Base-by-base conservation (phyloP, 2,888 invertebrate genomes). In the Sepioteuthis lessoniana region DNA sequence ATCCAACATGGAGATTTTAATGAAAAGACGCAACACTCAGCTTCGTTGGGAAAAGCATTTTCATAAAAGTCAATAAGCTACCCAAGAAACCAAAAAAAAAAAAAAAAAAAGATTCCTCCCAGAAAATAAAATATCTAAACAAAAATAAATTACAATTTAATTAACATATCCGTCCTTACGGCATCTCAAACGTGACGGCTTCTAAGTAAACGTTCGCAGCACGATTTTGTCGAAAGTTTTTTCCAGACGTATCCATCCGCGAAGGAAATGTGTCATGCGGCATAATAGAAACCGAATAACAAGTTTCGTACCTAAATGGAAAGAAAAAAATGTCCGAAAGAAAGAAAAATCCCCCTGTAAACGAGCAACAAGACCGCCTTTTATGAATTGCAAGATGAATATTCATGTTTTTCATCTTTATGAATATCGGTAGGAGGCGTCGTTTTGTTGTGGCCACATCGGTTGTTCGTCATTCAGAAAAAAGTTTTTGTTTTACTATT, bases 221-320 rank as follows among this genome's bases (percentile, higher is more conserved):
- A 35, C 35, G 76, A 76, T 76, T 35, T 76, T n/a, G 28, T n/a
- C 25, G n/a, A 60, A 31, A 2, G n/a, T 25, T 76, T 76, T n/a
- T 35, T 76, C 35, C n/a, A 76, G n/a, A n/a, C 76, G 76, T 76
- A 76, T 76, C 76, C 76, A 76, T 76, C 76, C 76, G 76, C 76
- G n/a, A 76, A 76, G n/a, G 76, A 76, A 76, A 35, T 76, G 76
- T 76, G 76, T 76, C 76, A 76, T 76, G n/a, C 35, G 35, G 76
- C 76, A 76, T 76, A 76, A 76, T 76, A 35, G 76, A 25, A 76
- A 76, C n/a, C 76, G n/a, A n/a, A 55, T 25, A 76, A 35, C 76
- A 76, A 76, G n/a, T n/a, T 76, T 76, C 76, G n/a, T 76, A 76
- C 76, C 7, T 35, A 21, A 76, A 76, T 35, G 16, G n/a, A 76